A percentile compares a stretch with the other conserved stretches of the same genome.
These are phyloP conservation scores for Tiaroga cobitis DNA, from an alignment of 2,797 vertebrate genomes.

Conservation along the genomic window DNA sequence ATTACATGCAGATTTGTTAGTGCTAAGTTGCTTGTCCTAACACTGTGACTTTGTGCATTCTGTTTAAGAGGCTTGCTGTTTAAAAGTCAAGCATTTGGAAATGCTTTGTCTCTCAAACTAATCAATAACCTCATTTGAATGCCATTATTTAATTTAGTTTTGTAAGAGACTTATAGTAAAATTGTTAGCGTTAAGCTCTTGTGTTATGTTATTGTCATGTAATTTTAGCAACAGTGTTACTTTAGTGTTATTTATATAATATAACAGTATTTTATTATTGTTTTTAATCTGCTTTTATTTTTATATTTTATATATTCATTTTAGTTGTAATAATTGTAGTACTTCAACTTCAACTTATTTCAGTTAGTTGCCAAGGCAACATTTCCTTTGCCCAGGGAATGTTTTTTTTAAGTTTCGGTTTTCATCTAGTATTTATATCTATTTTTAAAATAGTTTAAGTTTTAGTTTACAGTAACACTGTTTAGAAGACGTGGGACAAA, in stretches of 20 bases:
- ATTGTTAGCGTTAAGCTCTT: neutral
- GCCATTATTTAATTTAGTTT: neutral
- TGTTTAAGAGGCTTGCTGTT: neutral
- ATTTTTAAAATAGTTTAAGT: neutral
- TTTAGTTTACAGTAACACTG: neutral
- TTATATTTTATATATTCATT: neutral
- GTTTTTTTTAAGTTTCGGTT: neutral
- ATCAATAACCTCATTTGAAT: neutral
- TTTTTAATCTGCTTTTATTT: neutral
- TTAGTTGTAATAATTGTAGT: neutral
- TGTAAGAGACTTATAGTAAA: neutral
- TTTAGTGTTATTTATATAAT: neutral
- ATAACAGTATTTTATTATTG: neutral
- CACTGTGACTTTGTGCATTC: neutral
- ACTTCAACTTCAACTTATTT: neutral
- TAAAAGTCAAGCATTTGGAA: neutral
- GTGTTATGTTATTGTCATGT: neutral
- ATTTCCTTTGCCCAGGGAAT: neutral
- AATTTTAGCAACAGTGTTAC: neutral
- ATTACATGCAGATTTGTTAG: neutral
- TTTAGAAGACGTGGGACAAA: neutral
- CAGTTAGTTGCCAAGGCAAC: neutral
- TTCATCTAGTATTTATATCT: neutral
- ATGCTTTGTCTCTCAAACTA: neutral
- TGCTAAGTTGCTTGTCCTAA: conserved; percentile 5